Evolutionary conservation across 1,140 invertebrate genomes (phyloP).

Genomic region (Microplitis demolitor): DNA sequence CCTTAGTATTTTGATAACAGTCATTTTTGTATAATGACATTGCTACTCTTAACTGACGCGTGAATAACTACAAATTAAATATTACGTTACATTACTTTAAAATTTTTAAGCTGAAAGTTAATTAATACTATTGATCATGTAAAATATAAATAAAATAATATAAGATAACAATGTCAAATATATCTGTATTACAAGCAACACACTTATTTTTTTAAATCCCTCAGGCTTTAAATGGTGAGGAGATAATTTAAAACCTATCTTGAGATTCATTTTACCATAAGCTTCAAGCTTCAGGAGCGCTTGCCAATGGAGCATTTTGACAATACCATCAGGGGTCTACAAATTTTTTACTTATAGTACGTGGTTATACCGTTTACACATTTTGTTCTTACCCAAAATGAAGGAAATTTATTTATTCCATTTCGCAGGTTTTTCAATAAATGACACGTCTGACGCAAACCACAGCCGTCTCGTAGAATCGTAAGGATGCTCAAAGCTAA

Average conservation of each 20-base stretch:
- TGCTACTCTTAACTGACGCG: not conserved
- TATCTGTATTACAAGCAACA: constrained; percentile 19
- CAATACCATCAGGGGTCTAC: constrained; percentile 24
- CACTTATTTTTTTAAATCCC: constrained; percentile 11
- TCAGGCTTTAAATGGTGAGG: not conserved
- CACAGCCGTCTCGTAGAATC: constrained; percentile 1
- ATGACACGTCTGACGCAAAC: constrained; percentile 31
- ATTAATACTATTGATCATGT: too few species aligned
- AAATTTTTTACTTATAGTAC: not conserved
- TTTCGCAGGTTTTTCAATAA: constrained; percentile 22
- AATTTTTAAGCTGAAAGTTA: not conserved
- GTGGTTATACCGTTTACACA: not conserved
- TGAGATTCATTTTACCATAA: not conserved
- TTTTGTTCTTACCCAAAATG: not conserved
- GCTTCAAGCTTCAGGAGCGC: constrained; percentile 4
- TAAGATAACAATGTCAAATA: not conserved
- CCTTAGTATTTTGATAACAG: too few species aligned
- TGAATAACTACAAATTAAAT: not conserved
- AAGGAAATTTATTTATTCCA: not conserved
- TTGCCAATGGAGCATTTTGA: constrained; percentile 16
- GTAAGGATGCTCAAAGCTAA: constrained; percentile 18
- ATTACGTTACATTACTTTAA: not conserved
- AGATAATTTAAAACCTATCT: not conserved
- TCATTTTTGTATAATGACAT: too few species aligned
- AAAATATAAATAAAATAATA: too few species aligned